These are phyloP conservation scores for Bombus balteatus DNA, from an alignment of 1,140 invertebrate genomes.

Conservation along the genomic window DNA sequence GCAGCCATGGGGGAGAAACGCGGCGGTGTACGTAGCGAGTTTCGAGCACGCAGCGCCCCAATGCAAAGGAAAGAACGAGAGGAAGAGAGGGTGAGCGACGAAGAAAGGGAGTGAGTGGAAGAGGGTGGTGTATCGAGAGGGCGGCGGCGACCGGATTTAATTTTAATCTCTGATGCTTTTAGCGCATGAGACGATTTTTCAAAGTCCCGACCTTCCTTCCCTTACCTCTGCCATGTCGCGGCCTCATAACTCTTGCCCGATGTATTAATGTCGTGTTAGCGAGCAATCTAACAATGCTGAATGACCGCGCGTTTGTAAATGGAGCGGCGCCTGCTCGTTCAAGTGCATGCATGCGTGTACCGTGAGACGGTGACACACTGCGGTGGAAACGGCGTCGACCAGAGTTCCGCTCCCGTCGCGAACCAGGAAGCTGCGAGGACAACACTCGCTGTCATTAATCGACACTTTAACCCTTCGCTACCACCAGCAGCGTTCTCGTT, in stretches of 20 bases:
- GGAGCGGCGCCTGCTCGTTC: slow-evolving; percentile 15
- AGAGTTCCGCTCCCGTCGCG: not conserved
- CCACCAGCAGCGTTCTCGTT: not conserved
- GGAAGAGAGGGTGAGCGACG: not conserved
- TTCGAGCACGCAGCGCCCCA: not conserved
- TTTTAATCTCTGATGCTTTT: slow-evolving; percentile 72
- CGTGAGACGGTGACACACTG: slow-evolving; percentile 26
- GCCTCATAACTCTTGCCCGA: slow-evolving; percentile 70
- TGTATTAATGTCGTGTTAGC: slow-evolving; percentile 77
- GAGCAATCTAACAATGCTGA: slow-evolving; percentile 74
- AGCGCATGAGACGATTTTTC: slow-evolving; percentile 68
- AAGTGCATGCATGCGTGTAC: slow-evolving; percentile 34
- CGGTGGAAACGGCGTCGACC: slow-evolving; percentile 20
- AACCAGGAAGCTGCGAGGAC: not conserved
- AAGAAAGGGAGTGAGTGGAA: too few species aligned
- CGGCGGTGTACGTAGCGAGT: slow-evolving; percentile 13
- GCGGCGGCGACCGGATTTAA: slow-evolving; percentile 61
- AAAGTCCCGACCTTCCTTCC: slow-evolving; percentile 61
- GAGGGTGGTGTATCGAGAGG: slow-evolving; percentile 35
- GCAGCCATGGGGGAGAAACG: slow-evolving; percentile 9
- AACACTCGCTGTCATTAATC: not conserved
- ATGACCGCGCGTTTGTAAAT: slow-evolving; percentile 59
- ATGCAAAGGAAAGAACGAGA: not conserved
- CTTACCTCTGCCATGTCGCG: slow-evolving; percentile 60
- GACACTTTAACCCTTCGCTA: slow-evolving; percentile 11